phyloP scores from a whole-genome alignment of 2,888 invertebrate genomes.

The Agrenia bidenticulata region DNA sequence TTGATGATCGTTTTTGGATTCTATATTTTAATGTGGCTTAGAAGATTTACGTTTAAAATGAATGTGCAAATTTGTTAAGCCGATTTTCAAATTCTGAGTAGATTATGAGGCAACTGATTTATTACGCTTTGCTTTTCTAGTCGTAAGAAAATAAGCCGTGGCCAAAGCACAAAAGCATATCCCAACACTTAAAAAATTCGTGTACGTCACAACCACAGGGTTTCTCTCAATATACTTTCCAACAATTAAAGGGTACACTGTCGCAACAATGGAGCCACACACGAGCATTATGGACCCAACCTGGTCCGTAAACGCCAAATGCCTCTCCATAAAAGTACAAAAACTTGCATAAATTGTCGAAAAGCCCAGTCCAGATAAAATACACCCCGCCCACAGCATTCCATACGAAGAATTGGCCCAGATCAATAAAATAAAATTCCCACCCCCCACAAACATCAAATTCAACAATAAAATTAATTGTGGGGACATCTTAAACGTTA shows the following conservation, averaged over 20 bases:
- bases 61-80: too few relatives aligned
- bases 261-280: slow-evolving; percentile 19
- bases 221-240: slow-evolving; percentile 23
- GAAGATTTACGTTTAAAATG: too few relatives aligned
- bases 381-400: slow-evolving; percentile 33
- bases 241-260: slow-evolving; percentile 25
- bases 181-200: slow-evolving; percentile 23
- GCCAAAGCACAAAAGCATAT: slow-evolving; percentile 1
- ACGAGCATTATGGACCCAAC: slow-evolving; percentile 26
- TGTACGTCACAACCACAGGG: slow-evolving; percentile 28
- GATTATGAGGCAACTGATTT: too few relatives aligned
- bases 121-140: too few relatives aligned
- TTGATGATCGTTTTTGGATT: too few relatives aligned
- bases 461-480: slow-evolving; percentile 29
- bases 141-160: slow-evolving; percentile 11
- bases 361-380: slow-evolving; percentile 30
- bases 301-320: slow-evolving; percentile 30
- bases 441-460: slow-evolving; percentile 20
- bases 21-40: too few relatives aligned
- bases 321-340: slow-evolving; percentile 24
- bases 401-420: slow-evolving; percentile 14
- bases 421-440: slow-evolving; percentile 23
- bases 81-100: too few relatives aligned
- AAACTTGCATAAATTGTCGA: slow-evolving; percentile 27
- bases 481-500: slow-evolving; percentile 32